These are phyloP conservation scores for Odontophorus gujanensis DNA, from an alignment of 2,113 vertebrate species.

Conservation along the genomic window DNA sequence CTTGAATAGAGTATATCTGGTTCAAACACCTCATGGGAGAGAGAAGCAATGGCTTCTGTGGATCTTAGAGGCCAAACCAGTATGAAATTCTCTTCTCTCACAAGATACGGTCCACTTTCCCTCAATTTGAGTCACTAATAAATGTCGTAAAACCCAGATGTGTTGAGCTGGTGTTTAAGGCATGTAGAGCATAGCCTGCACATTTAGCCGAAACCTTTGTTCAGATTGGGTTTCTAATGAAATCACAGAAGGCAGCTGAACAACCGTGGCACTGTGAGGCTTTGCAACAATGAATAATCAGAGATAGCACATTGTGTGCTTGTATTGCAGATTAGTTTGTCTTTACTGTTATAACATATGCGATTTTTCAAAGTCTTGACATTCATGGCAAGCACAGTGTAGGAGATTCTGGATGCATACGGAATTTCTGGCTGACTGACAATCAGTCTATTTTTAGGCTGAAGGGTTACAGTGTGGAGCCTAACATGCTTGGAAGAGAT, in stretches of 20 bases:
- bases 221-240: not conserved
- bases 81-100: not conserved
- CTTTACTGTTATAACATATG: conserved; percentile 26
- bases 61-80: not conserved
- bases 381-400: conserved; percentile 56
- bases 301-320: not conserved
- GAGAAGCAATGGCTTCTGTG: not conserved
- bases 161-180: not conserved
- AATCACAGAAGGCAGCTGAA: not conserved
- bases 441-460: conserved; percentile 4
- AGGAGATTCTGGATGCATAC: conserved; percentile 48
- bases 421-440: conserved; percentile 44
- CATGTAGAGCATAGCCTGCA: not conserved
- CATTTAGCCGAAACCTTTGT: not conserved
- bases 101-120: not conserved
- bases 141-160: not conserved
- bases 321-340: conserved; percentile 46
- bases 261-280: not conserved
- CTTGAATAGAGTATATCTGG: not conserved
- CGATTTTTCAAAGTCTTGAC: conserved; percentile 62
- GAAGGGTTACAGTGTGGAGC: conserved; percentile 13
- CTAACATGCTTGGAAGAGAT: not conserved
- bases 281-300: not conserved
- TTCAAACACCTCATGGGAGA: not conserved
- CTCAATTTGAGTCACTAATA: not conserved